Evolutionary conservation across 2,797 vertebrate species (phyloP), one percentile per base, ranked within the genome.

Genomic region (Myoxocephalus aenaeus): DNA sequence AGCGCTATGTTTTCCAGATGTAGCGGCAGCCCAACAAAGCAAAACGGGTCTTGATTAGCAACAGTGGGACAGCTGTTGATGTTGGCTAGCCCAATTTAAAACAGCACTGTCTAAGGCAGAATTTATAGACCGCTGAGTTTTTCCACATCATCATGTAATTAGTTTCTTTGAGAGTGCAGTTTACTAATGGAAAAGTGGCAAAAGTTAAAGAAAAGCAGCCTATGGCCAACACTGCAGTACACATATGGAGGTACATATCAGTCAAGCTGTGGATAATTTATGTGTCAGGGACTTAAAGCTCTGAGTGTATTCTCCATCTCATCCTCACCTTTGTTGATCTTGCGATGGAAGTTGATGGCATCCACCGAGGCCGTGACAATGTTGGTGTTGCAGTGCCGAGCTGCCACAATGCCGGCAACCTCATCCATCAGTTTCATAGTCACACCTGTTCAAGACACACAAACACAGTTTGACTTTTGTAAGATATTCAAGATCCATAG

Each of bases 341-440:
- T 99, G 92, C 97, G 95, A 0, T 98, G 96, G 79, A 99, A 99
- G 90, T 99, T 98, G 72, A 98, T 98, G 91, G 97, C 97, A 0
- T 99, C 97, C 92, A 99, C 97, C 0, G 97, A 99, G 56, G 97
- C 97, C 0, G 98, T 99, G 87, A 99, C 97, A 0, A 99, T 94
- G 90, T 99, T 99, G 87, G 97, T 99, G 92, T 96, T 96, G 94
- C 98, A 99, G 90, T 99, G 98, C 11, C 97, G 96, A 1, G 93
- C 93, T 0, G 97, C 97, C 73, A 98, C 97, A 0, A 99, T 98
- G 36, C 98, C 98, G 0, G 98, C 98, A 0, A 98, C 98, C 75
- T 99, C 98, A 0, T 99, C 98, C 98, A 99, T 99, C 84, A 99
- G 93, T 92, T 99, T 99, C 98, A 99, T 99, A 81, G 97, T 97